These are phyloP conservation scores for Sycophaga agraensis DNA, from an alignment of 1,140 invertebrate genomes.

Conservation along the genomic window DNA sequence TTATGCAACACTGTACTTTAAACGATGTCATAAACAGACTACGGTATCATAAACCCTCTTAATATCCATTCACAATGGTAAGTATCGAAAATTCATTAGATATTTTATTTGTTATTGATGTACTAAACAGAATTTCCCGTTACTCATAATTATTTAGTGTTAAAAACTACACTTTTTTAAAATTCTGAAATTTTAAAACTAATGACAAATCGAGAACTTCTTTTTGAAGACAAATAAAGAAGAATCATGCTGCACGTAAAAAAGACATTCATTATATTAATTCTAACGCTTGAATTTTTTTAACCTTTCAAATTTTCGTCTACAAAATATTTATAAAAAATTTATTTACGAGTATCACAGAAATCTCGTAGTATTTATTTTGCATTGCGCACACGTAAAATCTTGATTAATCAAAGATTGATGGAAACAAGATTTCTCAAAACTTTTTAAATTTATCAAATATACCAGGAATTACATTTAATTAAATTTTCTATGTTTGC, in stretches of 20 bases:
- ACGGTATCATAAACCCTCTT: constrained; percentile 10
- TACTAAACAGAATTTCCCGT: constrained; percentile 27
- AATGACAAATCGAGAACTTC: too few relatives aligned
- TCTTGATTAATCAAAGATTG: background rate
- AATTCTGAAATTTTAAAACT: too few relatives aligned
- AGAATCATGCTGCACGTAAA: background rate
- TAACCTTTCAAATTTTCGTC: background rate
- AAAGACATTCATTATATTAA: background rate
- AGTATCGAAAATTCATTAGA: constrained; percentile 33
- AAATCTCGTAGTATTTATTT: background rate
- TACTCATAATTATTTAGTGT: too few relatives aligned
- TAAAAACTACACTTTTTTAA: too few relatives aligned
- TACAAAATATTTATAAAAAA: constrained; percentile 15
- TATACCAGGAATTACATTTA: too few relatives aligned
- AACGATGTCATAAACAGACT: too few relatives aligned
- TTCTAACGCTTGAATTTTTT: background rate
- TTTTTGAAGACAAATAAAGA: constrained; percentile 5
- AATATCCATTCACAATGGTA: constrained; percentile 31
- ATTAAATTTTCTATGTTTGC: too few relatives aligned
- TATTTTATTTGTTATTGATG: constrained; percentile 25
- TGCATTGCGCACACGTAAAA: background rate
- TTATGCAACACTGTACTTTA: too few relatives aligned
- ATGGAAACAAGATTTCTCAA: too few relatives aligned
- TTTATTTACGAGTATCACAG: background rate
- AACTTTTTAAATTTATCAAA: too few relatives aligned